These are phyloP conservation scores for Drepana arcuata DNA, from an alignment of 1,140 invertebrate species.

Conservation along the genomic window DNA sequence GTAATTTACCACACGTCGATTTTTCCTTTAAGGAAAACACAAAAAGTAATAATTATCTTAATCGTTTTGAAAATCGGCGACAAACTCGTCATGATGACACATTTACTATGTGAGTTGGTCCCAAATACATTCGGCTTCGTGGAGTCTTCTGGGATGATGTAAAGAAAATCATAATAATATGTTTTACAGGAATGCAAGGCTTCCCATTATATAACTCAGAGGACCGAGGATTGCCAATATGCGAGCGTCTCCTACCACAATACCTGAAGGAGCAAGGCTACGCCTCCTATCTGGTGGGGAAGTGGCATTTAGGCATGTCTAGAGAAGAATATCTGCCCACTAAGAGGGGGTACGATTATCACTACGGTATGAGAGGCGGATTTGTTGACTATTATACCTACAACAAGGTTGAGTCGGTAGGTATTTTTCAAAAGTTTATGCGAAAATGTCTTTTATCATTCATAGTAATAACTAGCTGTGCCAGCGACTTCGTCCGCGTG, in stretches of 20 bases:
- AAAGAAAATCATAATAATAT: not conserved
- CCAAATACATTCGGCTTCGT: not conserved
- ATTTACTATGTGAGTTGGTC: no score
- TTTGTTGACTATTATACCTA: slow-evolving; percentile 89
- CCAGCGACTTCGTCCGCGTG: no score
- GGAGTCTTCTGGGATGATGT: not conserved
- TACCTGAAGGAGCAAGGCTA: slow-evolving; percentile 85
- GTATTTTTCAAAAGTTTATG: slow-evolving; percentile 3
- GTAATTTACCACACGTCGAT: no score
- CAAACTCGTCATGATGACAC: no score
- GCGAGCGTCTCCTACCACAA: slow-evolving; percentile 82
- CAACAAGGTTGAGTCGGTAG: slow-evolving; percentile 55
- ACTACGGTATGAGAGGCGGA: slow-evolving; percentile 89
- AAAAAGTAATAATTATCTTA: no score
- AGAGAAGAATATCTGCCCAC: slow-evolving; percentile 83
- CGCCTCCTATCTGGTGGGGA: slow-evolving; percentile 88
- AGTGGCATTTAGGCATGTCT: slow-evolving; percentile 90
- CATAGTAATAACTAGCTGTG: no score
- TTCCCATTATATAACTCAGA: slow-evolving; percentile 50
- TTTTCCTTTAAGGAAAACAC: no score
- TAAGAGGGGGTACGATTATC: slow-evolving; percentile 86
- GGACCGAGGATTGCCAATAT: slow-evolving; percentile 45
- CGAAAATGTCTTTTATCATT: not conserved
- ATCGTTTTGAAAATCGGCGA: no score
- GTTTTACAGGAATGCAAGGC: slow-evolving; percentile 51